Evolutionary conservation across 30 jellyfish, hydroid and myxozoan species (phyloP).

Genomic region (Nemopilema nomurai): DNA sequence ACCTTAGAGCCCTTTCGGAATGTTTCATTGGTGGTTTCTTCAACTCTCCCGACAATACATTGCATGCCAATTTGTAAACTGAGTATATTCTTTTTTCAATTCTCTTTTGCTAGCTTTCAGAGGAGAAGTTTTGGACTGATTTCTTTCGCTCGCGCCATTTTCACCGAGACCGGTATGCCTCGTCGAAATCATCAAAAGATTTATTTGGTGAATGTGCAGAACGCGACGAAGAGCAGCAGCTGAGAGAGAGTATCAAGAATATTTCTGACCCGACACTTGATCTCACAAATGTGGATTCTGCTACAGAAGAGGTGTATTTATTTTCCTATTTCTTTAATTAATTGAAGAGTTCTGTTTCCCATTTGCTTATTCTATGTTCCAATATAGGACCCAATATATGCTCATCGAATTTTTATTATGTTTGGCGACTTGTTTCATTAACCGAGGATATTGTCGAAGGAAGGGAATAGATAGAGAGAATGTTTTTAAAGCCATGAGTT

Average conservation of each 20-base stretch:
- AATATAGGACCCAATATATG: background rate
- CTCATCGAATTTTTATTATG: too few relatives aligned
- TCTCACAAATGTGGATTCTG: conserved; percentile 58
- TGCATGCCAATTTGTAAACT: too few relatives aligned
- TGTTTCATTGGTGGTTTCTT: too few relatives aligned
- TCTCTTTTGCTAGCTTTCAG: conserved; percentile 77
- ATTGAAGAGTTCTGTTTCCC: background rate
- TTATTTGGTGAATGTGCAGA: conserved; percentile 90
- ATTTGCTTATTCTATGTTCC: background rate
- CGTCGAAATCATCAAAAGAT: conserved; percentile 81
- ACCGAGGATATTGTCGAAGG: too few relatives aligned
- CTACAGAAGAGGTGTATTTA: conserved; percentile 64
- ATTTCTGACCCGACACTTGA: conserved; percentile 70
- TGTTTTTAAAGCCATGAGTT: too few relatives aligned
- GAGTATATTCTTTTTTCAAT: too few relatives aligned
- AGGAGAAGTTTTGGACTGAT: conserved; percentile 94
- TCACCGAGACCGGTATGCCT: conserved; percentile 81
- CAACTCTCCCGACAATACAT: too few relatives aligned
- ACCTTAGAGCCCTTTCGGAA: too few relatives aligned
- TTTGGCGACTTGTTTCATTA: too few relatives aligned
- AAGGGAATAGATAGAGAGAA: too few relatives aligned
- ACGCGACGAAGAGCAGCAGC: conserved; percentile 83
- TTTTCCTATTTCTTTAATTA: background rate
- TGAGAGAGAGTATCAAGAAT: conserved; percentile 40
- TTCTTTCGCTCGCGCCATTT: conserved; percentile 94